Conservation (phyloP, 92 coral and sea anemone genomes). For the Umimayanthus kanabou region DNA sequence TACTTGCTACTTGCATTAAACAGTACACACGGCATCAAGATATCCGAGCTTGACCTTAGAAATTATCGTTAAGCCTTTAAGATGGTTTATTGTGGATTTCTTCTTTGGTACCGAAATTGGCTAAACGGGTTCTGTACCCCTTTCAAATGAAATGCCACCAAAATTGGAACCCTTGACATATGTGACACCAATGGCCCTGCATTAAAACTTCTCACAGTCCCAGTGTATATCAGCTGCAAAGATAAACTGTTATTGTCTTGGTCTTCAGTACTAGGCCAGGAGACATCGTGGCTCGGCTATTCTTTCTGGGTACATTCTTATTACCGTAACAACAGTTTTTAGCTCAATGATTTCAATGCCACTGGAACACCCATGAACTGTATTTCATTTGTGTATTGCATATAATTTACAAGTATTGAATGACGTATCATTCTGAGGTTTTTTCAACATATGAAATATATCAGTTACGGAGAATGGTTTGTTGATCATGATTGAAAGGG, state of each 20-base stretch:
- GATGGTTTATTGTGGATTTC: slow-evolving; percentile 10
- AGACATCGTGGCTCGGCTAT: neutral
- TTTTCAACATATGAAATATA: slow-evolving; percentile 10
- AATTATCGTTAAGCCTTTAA: slow-evolving; percentile 30
- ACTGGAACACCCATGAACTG: neutral
- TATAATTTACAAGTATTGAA: slow-evolving; percentile 11
- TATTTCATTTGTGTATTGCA: slow-evolving; percentile 2
- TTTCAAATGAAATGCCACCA: neutral
- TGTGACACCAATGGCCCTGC: neutral
- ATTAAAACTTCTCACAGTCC: neutral
- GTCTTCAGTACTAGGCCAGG: neutral
- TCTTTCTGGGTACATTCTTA: slow-evolving; percentile 18
- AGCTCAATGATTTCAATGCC: slow-evolving; percentile 12
- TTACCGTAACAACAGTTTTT: slow-evolving; percentile 15
- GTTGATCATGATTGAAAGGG: slow-evolving; percentile 16
- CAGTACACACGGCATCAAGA: slow-evolving; percentile 6
- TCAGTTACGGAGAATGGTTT: slow-evolving; percentile 7
- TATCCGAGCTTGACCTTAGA: slow-evolving; percentile 6
- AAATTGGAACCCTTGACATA: slow-evolving; percentile 17
- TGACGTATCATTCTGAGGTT: slow-evolving; percentile 4
- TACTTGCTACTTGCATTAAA: neutral
- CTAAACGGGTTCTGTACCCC: slow-evolving; percentile 28
- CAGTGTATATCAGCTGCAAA: slow-evolving; percentile 1
- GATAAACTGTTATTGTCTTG: neutral
- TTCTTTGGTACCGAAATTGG: neutral